A percentile compares a stretch with the other conserved stretches of the same genome.
These are phyloP conservation scores for Zaprionus davidi DNA, from an alignment of 1,140 invertebrate species.

Conservation along the genomic window DNA sequence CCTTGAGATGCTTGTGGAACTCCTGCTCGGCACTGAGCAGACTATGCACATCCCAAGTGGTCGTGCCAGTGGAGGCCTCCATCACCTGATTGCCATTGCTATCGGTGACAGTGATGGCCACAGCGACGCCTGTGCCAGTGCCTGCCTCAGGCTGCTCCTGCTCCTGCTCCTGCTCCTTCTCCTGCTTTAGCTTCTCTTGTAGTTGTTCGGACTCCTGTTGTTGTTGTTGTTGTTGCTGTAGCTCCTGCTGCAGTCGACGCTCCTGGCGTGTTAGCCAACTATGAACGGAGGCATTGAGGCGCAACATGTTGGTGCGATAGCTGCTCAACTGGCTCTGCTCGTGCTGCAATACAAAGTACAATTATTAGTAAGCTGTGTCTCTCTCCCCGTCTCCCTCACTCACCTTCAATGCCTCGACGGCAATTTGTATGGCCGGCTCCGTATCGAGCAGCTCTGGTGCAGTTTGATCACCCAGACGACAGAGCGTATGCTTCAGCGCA, in stretches of 20 bases:
- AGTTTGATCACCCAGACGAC: conserved; percentile 68
- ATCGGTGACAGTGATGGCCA: conserved; percentile 69
- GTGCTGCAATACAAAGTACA: conserved; percentile 85
- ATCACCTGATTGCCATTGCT: conserved; percentile 76
- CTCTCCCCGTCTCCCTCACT: background rate
- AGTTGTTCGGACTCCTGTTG: conserved; percentile 68
- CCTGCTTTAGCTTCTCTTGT: conserved; percentile 25
- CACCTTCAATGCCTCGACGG: conserved; percentile 80
- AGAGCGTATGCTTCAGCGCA: conserved; percentile 68
- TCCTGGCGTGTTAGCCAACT: conserved; percentile 88
- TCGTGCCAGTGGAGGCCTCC: conserved; percentile 80
- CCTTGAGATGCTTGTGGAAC: conserved; percentile 87
- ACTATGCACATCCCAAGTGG: conserved; percentile 78
- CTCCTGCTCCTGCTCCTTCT: conserved; percentile 3
- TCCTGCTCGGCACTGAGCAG: conserved; percentile 82
- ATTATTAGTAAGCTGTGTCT: background rate
- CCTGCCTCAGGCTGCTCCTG: conserved; percentile 3
- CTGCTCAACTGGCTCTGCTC: conserved; percentile 89
- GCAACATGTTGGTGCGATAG: conserved; percentile 89
- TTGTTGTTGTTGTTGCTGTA: conserved; percentile 50
- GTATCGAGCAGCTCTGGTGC: conserved; percentile 76
- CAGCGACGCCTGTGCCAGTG: conserved; percentile 5
- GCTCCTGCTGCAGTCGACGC: conserved; percentile 77
- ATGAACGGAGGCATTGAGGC: conserved; percentile 90
- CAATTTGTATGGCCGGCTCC: conserved; percentile 80